These are phyloP conservation scores for Caradrina clavipalpis DNA, from an alignment of 2,888 invertebrate species.

Conservation along the genomic window DNA sequence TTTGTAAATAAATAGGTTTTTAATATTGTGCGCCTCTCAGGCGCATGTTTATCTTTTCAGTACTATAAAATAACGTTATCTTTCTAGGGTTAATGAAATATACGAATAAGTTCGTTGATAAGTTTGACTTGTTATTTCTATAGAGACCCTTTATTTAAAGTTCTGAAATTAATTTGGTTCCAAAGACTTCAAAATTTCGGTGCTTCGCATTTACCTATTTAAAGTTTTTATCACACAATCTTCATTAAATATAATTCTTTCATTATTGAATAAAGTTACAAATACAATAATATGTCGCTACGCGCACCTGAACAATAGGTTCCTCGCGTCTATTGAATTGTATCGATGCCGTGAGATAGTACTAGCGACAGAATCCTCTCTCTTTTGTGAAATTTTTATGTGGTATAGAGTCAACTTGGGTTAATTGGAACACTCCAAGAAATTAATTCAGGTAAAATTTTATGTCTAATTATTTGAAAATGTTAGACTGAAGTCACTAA, in stretches of 20 bases:
- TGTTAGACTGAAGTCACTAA: no score
- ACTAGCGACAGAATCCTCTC: slow-evolving; percentile 75
- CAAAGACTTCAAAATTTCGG: not conserved
- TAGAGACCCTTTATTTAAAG: not conserved
- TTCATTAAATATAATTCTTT: slow-evolving; percentile 33
- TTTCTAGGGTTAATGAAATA: no score
- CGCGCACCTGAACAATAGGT: slow-evolving; percentile 70
- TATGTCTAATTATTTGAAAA: not conserved
- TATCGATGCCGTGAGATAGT: slow-evolving; percentile 77
- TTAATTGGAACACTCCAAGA: slow-evolving; percentile 20
- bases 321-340: slow-evolving; percentile 74
- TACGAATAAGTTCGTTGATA: slow-evolving; percentile 62
- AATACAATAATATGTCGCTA: slow-evolving; percentile 52
- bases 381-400: slow-evolving; percentile 78
- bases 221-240: slow-evolving; percentile 20
- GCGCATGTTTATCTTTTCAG: no score
- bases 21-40: no score
- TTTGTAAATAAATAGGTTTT: no score
- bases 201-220: not conserved
- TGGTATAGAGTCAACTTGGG: slow-evolving; percentile 62
- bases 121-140: slow-evolving; percentile 26
- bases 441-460: not conserved
- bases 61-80: no score
- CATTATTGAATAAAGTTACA: slow-evolving; percentile 47
- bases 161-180: not conserved